Base-by-base conservation (phyloP, 2,888 invertebrate species). In the Sinohyriopsis cumingii region DNA sequence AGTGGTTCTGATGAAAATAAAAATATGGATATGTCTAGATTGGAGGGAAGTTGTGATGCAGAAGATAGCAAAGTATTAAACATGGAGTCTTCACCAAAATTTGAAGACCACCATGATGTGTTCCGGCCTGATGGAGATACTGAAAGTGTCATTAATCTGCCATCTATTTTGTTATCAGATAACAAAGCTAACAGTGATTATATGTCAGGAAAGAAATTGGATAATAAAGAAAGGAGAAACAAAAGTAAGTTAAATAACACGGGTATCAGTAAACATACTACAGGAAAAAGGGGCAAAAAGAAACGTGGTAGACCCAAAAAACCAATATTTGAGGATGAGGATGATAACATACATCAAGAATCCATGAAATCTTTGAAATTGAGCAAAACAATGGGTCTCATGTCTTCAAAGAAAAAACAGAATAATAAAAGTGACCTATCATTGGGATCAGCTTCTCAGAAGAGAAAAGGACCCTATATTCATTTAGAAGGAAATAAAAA, bases 391-490 rank as follows among this genome's bases (percentile, higher is more conserved):
- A 72, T 83, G 55, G 73, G 82, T 67, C 65, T 81, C 20, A 76
- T 84, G 75, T 77, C 69, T 65, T 68, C 67, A 25, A 77, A 75
- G 54, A 84, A 83, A 71, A 77, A 79, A 66, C 77, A 73, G 59
- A 77, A 80, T 45, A 76, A 73, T 12, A 70, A 70, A 67, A 67
- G 62, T 33, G 59, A 45, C 15, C 45, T 18, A 65, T 57, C 45
- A 45, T 61, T 56, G 33, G 24, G 63, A 55, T 54, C 66, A 19
- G 60, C 71, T 24, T 71, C 72, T 45, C 45, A 15, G 45, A 45
- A 45, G 45, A 45, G 45, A 45, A 71, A 79, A 54, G 85, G 86
- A 25, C 88, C 88, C 19, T 82, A 83, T 71, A 72, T 89, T 45
- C 75, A 82, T 28, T 67, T 87, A 53, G 78, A 79, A 55, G 87